Evolutionary conservation across 2,113 vertebrate genomes (phyloP).

Genomic region (Proteles cristata): DNA sequence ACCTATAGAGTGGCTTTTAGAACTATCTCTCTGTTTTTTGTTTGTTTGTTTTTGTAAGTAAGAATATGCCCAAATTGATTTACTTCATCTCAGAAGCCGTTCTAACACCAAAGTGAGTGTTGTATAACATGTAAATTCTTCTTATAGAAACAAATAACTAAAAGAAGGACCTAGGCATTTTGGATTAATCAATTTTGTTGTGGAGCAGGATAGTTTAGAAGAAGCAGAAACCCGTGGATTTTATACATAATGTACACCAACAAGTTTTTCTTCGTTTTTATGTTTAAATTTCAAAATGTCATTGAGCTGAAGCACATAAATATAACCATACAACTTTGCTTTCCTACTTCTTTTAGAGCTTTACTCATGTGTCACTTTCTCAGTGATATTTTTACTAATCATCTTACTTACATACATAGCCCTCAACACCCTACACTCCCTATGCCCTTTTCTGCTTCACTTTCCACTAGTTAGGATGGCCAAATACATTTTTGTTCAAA

Average conservation of each 20-base stretch:
- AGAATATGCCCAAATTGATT: not conserved
- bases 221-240: not conserved
- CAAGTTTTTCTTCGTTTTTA: not conserved
- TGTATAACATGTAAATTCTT: not conserved
- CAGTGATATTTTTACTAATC: not conserved
- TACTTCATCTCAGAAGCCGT: slow-evolving; percentile 18
- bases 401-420: not conserved
- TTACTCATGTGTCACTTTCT: not conserved
- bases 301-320: not conserved
- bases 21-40: not conserved
- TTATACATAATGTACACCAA: not conserved
- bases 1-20: not conserved
- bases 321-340: not conserved
- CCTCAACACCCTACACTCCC: not conserved
- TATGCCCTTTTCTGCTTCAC: not conserved
- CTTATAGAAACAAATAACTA: slow-evolving; percentile 41
- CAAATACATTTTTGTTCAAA: not conserved
- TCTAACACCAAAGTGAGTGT: not conserved
- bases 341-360: not conserved
- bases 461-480: not conserved
- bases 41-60: not conserved
- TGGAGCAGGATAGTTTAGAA: not conserved
- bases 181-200: not conserved
- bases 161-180: not conserved
- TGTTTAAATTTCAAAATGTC: not conserved